Conservation (phyloP, 1,140 invertebrate genomes). For the Listronotus bonariensis region DNA sequence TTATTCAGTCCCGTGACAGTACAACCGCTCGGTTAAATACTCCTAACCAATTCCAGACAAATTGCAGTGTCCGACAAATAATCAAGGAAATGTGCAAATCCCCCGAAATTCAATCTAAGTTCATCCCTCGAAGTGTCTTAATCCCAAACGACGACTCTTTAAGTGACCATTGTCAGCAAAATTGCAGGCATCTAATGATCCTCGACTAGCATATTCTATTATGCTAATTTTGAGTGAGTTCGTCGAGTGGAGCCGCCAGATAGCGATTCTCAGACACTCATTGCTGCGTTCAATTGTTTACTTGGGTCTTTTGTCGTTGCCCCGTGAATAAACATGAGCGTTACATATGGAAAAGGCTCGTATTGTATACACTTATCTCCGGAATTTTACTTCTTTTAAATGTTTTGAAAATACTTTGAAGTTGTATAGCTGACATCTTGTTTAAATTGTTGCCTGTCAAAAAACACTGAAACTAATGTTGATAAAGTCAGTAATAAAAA, state of each 20-base stretch:
- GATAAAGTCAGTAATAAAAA: no score
- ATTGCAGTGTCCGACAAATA: slow-evolving; percentile 22
- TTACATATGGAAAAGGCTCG: slow-evolving; percentile 55
- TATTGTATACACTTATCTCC: slow-evolving; percentile 1
- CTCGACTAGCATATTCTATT: slow-evolving; percentile 47
- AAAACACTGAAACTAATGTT: no score
- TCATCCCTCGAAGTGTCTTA: slow-evolving; percentile 30
- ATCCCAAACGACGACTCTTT: slow-evolving; percentile 31
- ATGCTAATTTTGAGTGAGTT: slow-evolving; percentile 46
- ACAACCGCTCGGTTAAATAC: neutral
- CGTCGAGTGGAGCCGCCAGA: slow-evolving; percentile 42
- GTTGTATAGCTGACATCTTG: no score
- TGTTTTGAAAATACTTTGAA: neutral
- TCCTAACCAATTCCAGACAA: slow-evolving; percentile 7
- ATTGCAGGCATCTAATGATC: slow-evolving; percentile 42
- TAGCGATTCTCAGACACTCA: slow-evolving; percentile 39
- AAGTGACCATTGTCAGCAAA: slow-evolving; percentile 42
- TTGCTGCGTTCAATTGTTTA: slow-evolving; percentile 47
- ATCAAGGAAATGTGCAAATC: slow-evolving; percentile 28
- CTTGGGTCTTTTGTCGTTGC: slow-evolving; percentile 50
- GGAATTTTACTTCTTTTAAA: neutral
- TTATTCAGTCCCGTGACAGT: no score
- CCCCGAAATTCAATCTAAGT: slow-evolving; percentile 34
- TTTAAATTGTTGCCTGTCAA: no score
- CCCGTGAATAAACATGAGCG: slow-evolving; percentile 56